Evolutionary conservation across 2,113 vertebrate genomes (phyloP).

Genomic region (Zootoca vivipara): DNA sequence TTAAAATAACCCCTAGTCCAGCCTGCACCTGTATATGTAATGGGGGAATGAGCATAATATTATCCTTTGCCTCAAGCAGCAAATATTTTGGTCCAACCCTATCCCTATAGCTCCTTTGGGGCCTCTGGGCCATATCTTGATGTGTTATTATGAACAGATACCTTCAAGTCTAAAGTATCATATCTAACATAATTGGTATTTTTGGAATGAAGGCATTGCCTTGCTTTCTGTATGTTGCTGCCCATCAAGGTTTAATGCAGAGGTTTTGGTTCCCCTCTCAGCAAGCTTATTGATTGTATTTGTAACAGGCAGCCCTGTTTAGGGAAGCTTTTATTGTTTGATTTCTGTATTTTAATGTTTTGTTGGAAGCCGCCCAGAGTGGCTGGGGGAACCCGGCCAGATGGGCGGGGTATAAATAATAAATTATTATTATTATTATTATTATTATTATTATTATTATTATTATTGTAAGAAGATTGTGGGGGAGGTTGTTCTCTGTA

Average conservation of each 20-base stretch:
- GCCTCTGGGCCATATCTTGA: not conserved
- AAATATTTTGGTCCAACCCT: not conserved
- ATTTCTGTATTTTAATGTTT: too few species aligned
- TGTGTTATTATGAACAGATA: not conserved
- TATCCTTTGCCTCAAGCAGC: not conserved
- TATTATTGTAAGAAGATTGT: too few species aligned
- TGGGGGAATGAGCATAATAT: not conserved
- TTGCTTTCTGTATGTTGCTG: not conserved
- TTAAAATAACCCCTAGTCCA: not conserved
- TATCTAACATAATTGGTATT: not conserved
- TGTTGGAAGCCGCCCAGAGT: too few species aligned
- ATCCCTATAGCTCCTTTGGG: not conserved
- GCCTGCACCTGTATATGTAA: not conserved
- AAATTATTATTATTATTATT: too few species aligned
- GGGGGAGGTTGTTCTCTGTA: not conserved
- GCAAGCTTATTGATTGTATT: not conserved
- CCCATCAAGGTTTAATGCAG: not conserved
- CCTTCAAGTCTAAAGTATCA: not conserved
- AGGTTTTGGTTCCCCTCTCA: not conserved
- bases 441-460: too few species aligned
- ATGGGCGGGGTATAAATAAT: too few species aligned
- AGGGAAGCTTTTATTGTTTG: too few species aligned
- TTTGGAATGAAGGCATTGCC: not conserved
- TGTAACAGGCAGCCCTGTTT: not conserved
- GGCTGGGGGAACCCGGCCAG: too few species aligned